These are phyloP conservation scores for Bombus ignitus DNA, from an alignment of 1,140 invertebrate genomes.

Conservation along the genomic window DNA sequence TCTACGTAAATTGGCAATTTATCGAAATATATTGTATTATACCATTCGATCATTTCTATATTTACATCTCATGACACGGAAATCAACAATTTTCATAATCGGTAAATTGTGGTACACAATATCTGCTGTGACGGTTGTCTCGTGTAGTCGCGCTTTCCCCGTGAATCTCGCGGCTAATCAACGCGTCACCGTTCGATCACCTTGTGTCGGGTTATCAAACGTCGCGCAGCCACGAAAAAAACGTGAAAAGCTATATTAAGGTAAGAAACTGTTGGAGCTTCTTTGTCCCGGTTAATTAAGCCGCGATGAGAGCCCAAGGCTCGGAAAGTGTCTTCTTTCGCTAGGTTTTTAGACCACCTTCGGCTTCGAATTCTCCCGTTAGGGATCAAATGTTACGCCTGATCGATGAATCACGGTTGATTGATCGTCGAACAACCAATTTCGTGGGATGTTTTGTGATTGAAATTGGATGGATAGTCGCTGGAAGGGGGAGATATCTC, in stretches of 20 bases:
- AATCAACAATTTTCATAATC: too few species aligned
- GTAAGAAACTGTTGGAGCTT: slow-evolving; percentile 20
- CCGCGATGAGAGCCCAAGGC: slow-evolving; percentile 4
- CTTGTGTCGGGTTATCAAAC: slow-evolving; percentile 63
- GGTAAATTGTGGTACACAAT: background rate
- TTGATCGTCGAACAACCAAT: background rate
- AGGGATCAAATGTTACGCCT: background rate
- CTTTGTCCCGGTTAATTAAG: slow-evolving; percentile 42
- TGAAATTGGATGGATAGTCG: slow-evolving; percentile 17
- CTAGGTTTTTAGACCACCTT: background rate
- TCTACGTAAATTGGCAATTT: too few species aligned
- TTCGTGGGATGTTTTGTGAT: slow-evolving; percentile 6
- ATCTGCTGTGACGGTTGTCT: background rate
- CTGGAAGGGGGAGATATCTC: background rate
- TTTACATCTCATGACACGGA: too few species aligned
- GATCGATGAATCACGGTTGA: slow-evolving; percentile 14
- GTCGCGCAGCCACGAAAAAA: slow-evolving; percentile 28
- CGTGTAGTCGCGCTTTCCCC: background rate
- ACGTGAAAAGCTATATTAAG: background rate
- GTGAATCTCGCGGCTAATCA: slow-evolving; percentile 56
- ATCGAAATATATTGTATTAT: too few species aligned
- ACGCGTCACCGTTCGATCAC: slow-evolving; percentile 57
- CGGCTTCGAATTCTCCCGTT: background rate
- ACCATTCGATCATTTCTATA: too few species aligned
- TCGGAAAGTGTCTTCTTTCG: slow-evolving; percentile 14